phyloP scores from a whole-genome alignment of 2,888 invertebrate species.

The Drosophila hamatofila region DNA sequence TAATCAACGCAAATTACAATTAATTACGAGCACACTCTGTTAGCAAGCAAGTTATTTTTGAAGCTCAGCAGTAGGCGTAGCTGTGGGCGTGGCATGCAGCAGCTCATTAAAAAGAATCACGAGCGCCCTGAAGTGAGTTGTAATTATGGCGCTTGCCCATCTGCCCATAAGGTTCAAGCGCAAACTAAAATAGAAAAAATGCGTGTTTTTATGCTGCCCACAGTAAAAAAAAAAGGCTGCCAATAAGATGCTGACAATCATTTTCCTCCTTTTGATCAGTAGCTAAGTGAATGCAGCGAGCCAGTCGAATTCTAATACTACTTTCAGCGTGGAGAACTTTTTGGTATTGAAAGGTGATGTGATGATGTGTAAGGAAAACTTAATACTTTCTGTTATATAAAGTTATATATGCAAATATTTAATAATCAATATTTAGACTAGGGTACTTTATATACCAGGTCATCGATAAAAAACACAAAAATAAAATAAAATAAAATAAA shows the following conservation, averaged over 20 bases:
- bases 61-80: background rate
- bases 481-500: background rate
- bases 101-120: constrained; percentile 65
- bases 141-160: constrained; percentile 61
- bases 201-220: constrained; percentile 54
- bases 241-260: constrained; percentile 28
- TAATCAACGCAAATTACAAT: constrained; percentile 75
- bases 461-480: too few relatives aligned
- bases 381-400: too few relatives aligned
- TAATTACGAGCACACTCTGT: constrained; percentile 67
- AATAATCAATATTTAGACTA: too few relatives aligned
- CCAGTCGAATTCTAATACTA: constrained; percentile 8
- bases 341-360: too few relatives aligned
- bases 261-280: constrained; percentile 25
- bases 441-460: too few relatives aligned
- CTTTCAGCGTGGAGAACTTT: too few relatives aligned
- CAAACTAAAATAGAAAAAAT: constrained; percentile 21
- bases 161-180: background rate
- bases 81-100: constrained; percentile 21
- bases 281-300: background rate
- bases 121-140: constrained; percentile 41
- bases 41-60: constrained; percentile 21
- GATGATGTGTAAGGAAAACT: too few relatives aligned
- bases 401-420: too few relatives aligned
- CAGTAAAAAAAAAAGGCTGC: constrained; percentile 31